phyloP scores from a whole-genome alignment of 1,140 invertebrate species.

The Drosophila mayri region DNA sequence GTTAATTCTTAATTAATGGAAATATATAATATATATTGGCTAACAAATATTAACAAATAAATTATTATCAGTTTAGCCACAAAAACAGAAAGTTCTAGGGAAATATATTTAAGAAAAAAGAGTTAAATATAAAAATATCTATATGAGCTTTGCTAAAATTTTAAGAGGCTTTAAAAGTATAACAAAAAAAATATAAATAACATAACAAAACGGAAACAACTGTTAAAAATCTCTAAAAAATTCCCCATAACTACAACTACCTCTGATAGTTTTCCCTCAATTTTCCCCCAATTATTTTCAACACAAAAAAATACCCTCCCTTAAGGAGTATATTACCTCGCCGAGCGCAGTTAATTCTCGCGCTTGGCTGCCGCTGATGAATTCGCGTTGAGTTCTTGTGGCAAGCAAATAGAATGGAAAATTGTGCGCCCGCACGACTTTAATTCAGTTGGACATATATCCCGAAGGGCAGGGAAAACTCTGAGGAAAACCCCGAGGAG shows the following conservation, averaged over 20 bases:
- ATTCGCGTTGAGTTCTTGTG: constrained; percentile 58
- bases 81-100: not conserved
- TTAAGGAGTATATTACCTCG: not conserved
- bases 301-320: not conserved
- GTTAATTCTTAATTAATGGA: not conserved
- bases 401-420: constrained; percentile 71
- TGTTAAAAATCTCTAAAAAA: not conserved
- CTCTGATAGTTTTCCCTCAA: not conserved
- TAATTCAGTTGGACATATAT: constrained; percentile 67
- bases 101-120: not conserved
- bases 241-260: not conserved
- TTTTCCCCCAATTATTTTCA: not conserved
- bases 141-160: not conserved
- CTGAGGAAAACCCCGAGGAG: not conserved
- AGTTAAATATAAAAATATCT: not conserved
- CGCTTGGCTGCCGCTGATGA: constrained; percentile 14
- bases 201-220: not conserved
- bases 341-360: not conserved
- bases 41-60: not conserved
- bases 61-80: too few relatives aligned
- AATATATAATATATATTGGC: not conserved
- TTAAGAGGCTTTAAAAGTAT: too few relatives aligned
- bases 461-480: not conserved
- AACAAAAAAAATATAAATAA: too few relatives aligned
- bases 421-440: constrained; percentile 65